phyloP scores from a whole-genome alignment of 2,113 vertebrate species.

The Crocuta crocuta region DNA sequence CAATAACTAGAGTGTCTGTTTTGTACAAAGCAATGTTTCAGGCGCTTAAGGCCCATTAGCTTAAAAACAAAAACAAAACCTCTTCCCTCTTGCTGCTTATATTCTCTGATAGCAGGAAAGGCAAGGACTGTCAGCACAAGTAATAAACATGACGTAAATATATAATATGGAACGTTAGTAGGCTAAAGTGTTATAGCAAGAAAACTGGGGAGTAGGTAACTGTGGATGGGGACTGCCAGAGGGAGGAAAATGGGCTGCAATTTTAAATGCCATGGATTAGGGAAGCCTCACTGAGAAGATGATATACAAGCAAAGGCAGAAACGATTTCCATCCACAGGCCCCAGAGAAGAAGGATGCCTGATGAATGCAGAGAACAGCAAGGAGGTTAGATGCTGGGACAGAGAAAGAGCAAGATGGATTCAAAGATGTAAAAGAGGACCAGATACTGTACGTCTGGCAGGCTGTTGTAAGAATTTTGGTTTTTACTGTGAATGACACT shows the following conservation, averaged over 20 bases:
- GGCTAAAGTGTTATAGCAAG: not conserved
- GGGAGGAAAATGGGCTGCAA: not conserved
- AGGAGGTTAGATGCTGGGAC: not conserved
- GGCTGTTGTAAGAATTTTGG: not conserved
- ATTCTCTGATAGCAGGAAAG: not conserved
- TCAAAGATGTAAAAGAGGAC: not conserved
- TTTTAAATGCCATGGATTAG: not conserved
- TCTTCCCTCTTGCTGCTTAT: not conserved
- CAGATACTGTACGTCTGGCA: not conserved
- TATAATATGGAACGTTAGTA: not conserved
- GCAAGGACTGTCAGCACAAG: not conserved
- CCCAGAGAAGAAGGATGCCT: not conserved
- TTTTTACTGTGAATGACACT: constrained; percentile 25
- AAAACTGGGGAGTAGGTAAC: not conserved
- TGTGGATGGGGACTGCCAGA: too few species aligned
- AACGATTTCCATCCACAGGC: not conserved
- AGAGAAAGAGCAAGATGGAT: not conserved
- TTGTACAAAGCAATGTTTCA: constrained; percentile 17
- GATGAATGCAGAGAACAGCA: not conserved
- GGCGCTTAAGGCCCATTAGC: not conserved
- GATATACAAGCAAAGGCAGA: not conserved
- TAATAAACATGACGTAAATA: not conserved
- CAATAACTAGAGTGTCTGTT: not conserved
- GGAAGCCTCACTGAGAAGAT: not conserved
- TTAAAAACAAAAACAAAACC: not conserved